Evolutionary conservation across 1,140 invertebrate genomes (phyloP), one percentile per base, ranked within the genome.

Genomic region (Heterodera carotae): DNA sequence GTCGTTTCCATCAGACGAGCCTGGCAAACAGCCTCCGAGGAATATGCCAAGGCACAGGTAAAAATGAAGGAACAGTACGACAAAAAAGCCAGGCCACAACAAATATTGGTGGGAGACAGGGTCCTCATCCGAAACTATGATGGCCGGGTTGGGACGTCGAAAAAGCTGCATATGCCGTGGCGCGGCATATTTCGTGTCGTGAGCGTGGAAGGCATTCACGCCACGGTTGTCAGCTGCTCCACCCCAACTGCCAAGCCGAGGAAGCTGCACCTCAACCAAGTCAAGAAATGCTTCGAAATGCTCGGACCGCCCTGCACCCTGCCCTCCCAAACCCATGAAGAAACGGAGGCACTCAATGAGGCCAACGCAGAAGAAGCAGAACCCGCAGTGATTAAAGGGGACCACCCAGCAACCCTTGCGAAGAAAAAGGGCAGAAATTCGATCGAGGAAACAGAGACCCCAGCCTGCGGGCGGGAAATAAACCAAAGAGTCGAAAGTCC

Each of bases 151-250:
- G 53, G 29, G n/a, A 66, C 18, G 2, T 79, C 75, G 15, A 39
- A 33, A 22, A 78, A 78, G n/a, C 76, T 78, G n/a, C 56, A 80
- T 18, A 1, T 77, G 0, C 76, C 72, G 0, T 77, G 43, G 72
- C 2, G 5, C 62, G 66, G 66, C 1, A 48, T 66, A 4, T 78
- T 31, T 29, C 7, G 76, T n/a, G 76, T 78, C 1, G 12, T 78
- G 12, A 48, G 60, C 22, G 36, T 78, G 15, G 48, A 64, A 0
- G 56, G 39, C 18, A 18, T 66, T 31, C 60, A 78, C 59, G 76
- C 39, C 1, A 78, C 33, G 15, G 77, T 78, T 25, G 31, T 67
- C 6, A 71, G 29, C 15, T n/a, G 15, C 34, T 5, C 33, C 0
- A 6, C 33, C 2, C 77, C 77, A 15, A 60, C 69, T 5, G 12